phyloP scores from a whole-genome alignment of 1,140 invertebrate genomes.

The Drosophila kikkawai region DNA sequence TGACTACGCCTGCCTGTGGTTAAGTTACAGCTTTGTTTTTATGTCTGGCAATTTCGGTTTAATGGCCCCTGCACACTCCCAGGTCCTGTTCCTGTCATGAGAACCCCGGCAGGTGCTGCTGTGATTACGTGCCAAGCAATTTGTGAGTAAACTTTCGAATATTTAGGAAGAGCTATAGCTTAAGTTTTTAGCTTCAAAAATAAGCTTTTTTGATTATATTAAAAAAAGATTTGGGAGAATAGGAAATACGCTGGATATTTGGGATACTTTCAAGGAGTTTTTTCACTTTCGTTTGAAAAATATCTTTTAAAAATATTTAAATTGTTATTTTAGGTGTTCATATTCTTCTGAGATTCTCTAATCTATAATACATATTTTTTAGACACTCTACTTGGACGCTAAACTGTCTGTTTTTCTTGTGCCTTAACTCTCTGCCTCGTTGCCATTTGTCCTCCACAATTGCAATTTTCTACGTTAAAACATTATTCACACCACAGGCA shows the following conservation, averaged over 20 bases:
- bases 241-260: no score
- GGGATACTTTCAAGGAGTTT: not conserved
- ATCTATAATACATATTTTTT: not conserved
- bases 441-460: conserved; percentile 2
- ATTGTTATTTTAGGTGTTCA: no score
- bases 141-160: conserved; percentile 7
- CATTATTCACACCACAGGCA: conserved; percentile 74
- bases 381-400: not conserved
- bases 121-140: conserved; percentile 16
- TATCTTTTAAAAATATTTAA: no score
- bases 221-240: no score
- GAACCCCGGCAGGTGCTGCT: conserved; percentile 61
- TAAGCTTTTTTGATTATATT: not conserved
- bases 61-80: conserved; percentile 39
- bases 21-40: conserved; percentile 45
- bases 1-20: conserved; percentile 41
- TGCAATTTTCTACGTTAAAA: conserved; percentile 59
- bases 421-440: not conserved
- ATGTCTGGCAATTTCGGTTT: conserved; percentile 70
- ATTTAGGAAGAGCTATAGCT: not conserved
- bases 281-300: no score
- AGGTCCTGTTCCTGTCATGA: conserved; percentile 36
- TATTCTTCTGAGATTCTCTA: not conserved
- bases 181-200: not conserved
- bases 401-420: not conserved